Evolutionary conservation across 2,797 vertebrate species (phyloP).

Genomic region (Channallabes apus): DNA sequence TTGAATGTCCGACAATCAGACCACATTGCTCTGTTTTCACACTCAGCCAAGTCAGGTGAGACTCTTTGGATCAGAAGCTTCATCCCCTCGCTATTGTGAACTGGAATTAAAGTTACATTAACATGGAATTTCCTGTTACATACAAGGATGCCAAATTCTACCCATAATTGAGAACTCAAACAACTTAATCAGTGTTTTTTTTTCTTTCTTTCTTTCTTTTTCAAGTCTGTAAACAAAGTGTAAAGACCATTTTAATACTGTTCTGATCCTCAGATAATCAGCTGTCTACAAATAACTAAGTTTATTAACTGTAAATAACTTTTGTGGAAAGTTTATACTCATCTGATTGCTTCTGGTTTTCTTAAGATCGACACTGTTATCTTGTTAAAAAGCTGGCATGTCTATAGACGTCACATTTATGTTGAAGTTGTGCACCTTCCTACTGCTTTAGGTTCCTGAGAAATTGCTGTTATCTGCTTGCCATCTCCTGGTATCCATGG

Average conservation of each 20-base stretch:
- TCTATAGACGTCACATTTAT: neutral
- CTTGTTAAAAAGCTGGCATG: neutral
- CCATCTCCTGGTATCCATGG: slow-evolving; percentile 91
- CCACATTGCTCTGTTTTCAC: neutral
- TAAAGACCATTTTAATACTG: neutral
- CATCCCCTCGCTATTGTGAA: neutral
- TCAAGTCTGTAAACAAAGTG: neutral
- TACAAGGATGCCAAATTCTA: neutral
- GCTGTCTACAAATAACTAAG: neutral
- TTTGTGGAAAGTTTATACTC: neutral
- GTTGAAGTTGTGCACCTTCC: neutral
- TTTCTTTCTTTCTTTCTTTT: too few species aligned
- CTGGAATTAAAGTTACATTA: neutral
- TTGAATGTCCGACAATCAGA: neutral
- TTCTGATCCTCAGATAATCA: neutral
- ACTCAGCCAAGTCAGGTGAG: neutral
- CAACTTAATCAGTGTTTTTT: neutral
- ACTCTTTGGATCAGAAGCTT: neutral
- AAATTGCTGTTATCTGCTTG: slow-evolving; percentile 92
- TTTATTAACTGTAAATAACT: neutral
- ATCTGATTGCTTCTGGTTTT: neutral
- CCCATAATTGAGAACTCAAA: too few species aligned
- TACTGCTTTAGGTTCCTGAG: slow-evolving; percentile 86
- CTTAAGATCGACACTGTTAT: too few species aligned
- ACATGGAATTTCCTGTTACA: neutral